Conservation (phyloP, 2,797 vertebrate species). For the Coregonus suidteri region DNA sequence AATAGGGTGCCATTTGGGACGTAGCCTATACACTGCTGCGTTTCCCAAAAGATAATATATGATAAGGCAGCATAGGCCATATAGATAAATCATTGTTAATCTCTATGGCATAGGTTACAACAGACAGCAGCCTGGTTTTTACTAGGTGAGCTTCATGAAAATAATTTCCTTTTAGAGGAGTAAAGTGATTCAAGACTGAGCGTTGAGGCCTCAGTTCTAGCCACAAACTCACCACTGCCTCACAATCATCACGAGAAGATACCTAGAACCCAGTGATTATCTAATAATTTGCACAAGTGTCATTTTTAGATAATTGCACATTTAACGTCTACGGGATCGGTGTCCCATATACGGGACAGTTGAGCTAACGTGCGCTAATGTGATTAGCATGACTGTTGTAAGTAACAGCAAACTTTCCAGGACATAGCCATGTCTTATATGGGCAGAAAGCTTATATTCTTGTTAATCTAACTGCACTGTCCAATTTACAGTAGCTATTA, state of each 20-base stretch:
- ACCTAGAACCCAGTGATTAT: neutral
- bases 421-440: no score
- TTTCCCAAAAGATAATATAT: neutral
- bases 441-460: no score
- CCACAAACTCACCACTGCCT: neutral
- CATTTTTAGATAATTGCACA: no score
- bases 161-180: neutral
- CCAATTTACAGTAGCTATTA: no score
- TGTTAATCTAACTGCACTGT: no score
- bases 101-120: neutral
- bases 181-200: neutral
- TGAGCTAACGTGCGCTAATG: no score
- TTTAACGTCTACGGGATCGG: no score
- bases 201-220: neutral
- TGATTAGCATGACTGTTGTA: no score
- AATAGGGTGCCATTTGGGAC: neutral
- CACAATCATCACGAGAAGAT: neutral
- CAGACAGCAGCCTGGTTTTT: neutral
- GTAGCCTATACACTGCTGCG: neutral
- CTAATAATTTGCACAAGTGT: neutral
- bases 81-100: neutral
- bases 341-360: no score
- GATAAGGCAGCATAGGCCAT: neutral
- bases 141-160: neutral
- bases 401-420: no score